Base-by-base conservation (phyloP, 2,113 vertebrate genomes). In the Clupea harengus region DNA sequence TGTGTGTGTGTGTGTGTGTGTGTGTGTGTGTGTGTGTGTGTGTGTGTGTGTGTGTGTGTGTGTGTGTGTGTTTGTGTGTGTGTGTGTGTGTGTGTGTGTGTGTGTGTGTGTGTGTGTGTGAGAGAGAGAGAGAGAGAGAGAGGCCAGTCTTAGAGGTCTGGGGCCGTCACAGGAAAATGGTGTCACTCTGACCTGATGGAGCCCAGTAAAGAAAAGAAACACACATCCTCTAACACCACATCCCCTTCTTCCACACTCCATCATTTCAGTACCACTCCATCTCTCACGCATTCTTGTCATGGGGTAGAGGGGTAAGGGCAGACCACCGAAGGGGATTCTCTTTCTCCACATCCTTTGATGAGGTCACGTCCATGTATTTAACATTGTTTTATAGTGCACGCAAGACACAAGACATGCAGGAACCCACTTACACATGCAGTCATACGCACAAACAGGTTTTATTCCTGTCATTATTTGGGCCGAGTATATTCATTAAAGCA, bases 181-280 rank as follows among this genome's bases (percentile, higher is more conserved):
- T 17, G n/a, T 72, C 10, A 28, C 64, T 28, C 25, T 72, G 64
- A 72, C 64, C 64, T 25, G 15, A n/a, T n/a, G 57, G 22, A 64
- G 22, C 20, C 57, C 4, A 11, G 10, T 32, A 28, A 32, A 28
- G 64, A 72, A 72, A 72, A 32, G 9, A 32, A 72, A 32, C 64
- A 72, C 25, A 72, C 64, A 72, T 72, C 64, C n/a, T 67, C n/a
- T 6, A 32, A 72, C 64, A 72, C 25, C 64, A 72, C 64, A 72
- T 28, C 9, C 25, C 11, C 11, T 25, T 72, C 25, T 8, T 9
- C 8, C 25, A 1, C 64, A 72, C 64, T 72, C 64, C 64, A 72
- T 72, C 64, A 54, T 4, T 13, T 54, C 52, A 54, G 52, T 15
- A 18, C 52, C 64, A 28, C 64, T 72, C 64, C 25, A 25, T 72